Base-by-base conservation (phyloP, 1,140 invertebrate genomes). In the Eumeta japonica region DNA sequence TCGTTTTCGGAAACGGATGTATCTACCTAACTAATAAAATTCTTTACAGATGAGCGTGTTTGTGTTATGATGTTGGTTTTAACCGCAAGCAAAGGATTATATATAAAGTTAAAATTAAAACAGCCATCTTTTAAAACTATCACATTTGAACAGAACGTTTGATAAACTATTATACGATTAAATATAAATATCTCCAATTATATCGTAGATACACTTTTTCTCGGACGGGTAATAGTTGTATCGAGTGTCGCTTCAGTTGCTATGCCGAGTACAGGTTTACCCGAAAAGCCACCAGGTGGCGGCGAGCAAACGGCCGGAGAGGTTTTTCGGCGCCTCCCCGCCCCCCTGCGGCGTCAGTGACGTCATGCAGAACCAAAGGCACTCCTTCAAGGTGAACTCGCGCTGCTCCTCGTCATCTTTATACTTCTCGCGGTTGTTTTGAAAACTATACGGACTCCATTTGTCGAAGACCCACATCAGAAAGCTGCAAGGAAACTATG, bases 351-450 rank as follows among this genome's bases (percentile, higher is more conserved):
- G 94, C 0, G 94, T 98, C 4, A 98, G 62, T 1, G 94, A 97
- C 13, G 94, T 98, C 93, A 98, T 97, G 58, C 95, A 98, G 65
- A 98, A 99, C 95, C 96, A 98, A 0, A 98, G 77, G 58, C 93
- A 96, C 72, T 98, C 95, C 57, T 97, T 97, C 2, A 98, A 72
- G 13, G 88, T 94, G 52, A 99, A 99, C 55, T 95, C 90, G 10
- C 95, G 75, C 57, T 97, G 96, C 61, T 97, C 94, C 38, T 94
- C 89, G 45, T 96, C 93, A 47, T 94, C 85, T 62, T 89, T 89
- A 59, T 94, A 96, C 52, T 94, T 93, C 33, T 94, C 88, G 10
- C 86, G 78, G 55, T 97, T 97, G 58, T 98, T 97, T 57, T 95
- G 92, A 48, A 92, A 95, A 48, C 91, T 95, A 66, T 97, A 97